Evolutionary conservation across 2,888 invertebrate genomes (phyloP).

Genomic region (Perizoma affinitatum): DNA sequence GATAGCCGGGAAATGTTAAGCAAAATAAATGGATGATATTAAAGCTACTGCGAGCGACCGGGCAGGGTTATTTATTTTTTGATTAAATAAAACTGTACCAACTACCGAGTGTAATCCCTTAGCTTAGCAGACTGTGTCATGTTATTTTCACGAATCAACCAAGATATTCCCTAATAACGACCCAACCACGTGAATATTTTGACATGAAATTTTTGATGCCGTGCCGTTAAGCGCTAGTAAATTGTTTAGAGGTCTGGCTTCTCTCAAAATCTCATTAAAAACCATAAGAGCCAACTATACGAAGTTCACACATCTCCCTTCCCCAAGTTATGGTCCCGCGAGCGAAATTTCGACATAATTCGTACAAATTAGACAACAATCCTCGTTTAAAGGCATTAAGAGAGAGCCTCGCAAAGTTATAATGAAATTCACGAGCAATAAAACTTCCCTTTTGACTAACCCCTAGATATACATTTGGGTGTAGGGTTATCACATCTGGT

Average conservation of each 20-base stretch:
- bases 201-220: conserved; percentile 1
- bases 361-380: conserved; percentile 81
- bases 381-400: conserved; percentile 77
- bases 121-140: not conserved
- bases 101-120: conserved; percentile 1
- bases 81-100: conserved; percentile 4
- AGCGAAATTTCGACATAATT: conserved; percentile 67
- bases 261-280: conserved; percentile 36
- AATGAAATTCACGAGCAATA: conserved; percentile 84
- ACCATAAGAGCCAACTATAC: conserved; percentile 38
- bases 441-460: conserved; percentile 82
- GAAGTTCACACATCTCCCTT: conserved; percentile 32
- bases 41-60: conserved; percentile 3
- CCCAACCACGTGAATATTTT: not conserved
- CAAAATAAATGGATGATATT: conserved; percentile 18
- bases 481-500: conserved; percentile 57
- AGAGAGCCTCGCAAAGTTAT: conserved; percentile 76
- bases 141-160: conserved; percentile 1
- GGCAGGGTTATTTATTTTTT: conserved; percentile 14
- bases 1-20: conserved; percentile 18
- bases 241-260: conserved; percentile 16
- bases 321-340: conserved; percentile 47
- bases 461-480: conserved; percentile 75
- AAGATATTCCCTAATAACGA: not conserved
- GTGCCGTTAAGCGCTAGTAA: conserved; percentile 5